Conservation (phyloP, 2,797 vertebrate species). For the Galaxias olidus region DNA sequence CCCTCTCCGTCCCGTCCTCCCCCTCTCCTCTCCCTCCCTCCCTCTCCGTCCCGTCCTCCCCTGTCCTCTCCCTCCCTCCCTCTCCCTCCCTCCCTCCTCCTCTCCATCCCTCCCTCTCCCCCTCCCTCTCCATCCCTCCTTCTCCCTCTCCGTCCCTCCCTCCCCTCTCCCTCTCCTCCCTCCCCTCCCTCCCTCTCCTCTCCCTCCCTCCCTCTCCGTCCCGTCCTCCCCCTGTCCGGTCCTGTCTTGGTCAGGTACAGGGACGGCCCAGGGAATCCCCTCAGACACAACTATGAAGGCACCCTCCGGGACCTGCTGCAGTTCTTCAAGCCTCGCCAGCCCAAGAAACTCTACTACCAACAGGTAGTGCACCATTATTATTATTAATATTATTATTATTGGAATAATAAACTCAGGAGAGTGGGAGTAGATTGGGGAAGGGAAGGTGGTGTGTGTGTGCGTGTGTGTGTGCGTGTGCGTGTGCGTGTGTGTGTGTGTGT, state of each 20-base stretch:
- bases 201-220: slow-evolving; percentile 47
- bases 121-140: slow-evolving; percentile 4
- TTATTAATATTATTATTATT: too few relatives aligned
- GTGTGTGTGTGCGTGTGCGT: not conserved
- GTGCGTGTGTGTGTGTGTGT: not conserved
- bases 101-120: too few relatives aligned
- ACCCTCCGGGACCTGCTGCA: slow-evolving; percentile 98
- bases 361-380: slow-evolving; percentile 84
- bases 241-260: slow-evolving; percentile 89
- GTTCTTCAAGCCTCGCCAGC: slow-evolving; percentile 99
- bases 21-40: not conserved
- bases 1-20: not conserved
- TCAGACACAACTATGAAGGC: slow-evolving; percentile 99
- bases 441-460: not conserved
- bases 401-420: too few relatives aligned
- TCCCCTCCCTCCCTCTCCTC: not conserved
- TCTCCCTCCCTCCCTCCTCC: not conserved
- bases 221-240: slow-evolving; percentile 66
- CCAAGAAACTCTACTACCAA: slow-evolving; percentile 99
- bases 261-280: slow-evolving; percentile 98
- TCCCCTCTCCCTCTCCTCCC: not conserved
- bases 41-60: not conserved
- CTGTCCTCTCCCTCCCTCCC: not conserved
- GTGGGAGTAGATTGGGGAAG: too few relatives aligned
- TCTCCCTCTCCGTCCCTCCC: slow-evolving; percentile 8